Percentiles rank a stretch among this genome's conserved stretches.
Evolutionary conservation across 2,113 vertebrate genomes (phyloP).

Genomic region (Cyanoliseus patagonus): DNA sequence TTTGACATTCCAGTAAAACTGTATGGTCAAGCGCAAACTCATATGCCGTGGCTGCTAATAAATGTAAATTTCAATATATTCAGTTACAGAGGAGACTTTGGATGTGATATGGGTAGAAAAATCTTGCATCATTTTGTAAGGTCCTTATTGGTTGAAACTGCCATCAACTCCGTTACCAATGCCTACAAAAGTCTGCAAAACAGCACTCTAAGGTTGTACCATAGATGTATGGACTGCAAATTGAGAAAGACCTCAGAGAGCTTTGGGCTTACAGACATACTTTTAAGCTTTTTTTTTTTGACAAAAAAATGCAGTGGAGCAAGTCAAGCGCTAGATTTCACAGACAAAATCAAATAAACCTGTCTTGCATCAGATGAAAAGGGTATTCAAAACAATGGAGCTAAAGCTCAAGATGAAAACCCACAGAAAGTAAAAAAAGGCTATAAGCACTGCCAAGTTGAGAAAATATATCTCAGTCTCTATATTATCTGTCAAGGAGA

Average conservation of each 20-base stretch:
- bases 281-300: not conserved
- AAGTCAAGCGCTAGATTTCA: not conserved
- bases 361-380: not conserved
- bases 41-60: not conserved
- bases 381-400: not conserved
- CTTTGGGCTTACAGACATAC: not conserved
- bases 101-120: not conserved
- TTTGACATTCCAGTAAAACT: not conserved
- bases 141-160: not conserved
- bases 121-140: not conserved
- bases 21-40: not conserved
- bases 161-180: not conserved
- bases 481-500: not conserved
- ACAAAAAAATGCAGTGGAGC: not conserved
- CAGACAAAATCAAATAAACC: slow-evolving; percentile 18
- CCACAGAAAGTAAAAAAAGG: not conserved
- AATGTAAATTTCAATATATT: not conserved
- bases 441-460: not conserved
- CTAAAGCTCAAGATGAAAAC: not conserved
- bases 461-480: not conserved
- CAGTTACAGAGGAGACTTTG: not conserved
- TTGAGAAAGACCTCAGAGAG: not conserved
- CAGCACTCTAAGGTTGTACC: not conserved
- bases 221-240: not conserved
- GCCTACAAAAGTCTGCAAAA: not conserved